Base-by-base conservation (phyloP, 1,140 invertebrate species). In the Drosophila mayri region DNA sequence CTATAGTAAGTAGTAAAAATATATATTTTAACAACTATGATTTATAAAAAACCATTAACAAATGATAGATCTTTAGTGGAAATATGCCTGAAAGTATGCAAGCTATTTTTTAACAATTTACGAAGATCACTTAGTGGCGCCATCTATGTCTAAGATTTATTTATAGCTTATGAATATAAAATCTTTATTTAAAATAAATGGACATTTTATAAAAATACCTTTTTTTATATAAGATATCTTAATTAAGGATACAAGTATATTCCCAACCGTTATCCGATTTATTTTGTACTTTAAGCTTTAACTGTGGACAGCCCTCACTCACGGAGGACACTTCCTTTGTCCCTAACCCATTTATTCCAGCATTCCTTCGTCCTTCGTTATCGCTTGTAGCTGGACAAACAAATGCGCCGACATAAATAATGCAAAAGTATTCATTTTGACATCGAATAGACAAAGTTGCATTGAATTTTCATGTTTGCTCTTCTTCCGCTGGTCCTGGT, bases 381-480 rank as follows among this genome's bases (percentile, higher is more conserved):
- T 73, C 70, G 67, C 30, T 37, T 72, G 70, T 72, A 60, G 67
- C 71, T 73, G 68, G 68, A 84, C 68, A 84, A 88, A 78, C 87
- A 88, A 88, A 84, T 84, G 81, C 78, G 60, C 59, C 64, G 54
- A 76, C 75, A 90, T 90, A 90, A 90, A 90, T 90, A 90, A 90
- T 90, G 82, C 85, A 90, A 78, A 71, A 90, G 85, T 90, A 90
- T 90, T 85, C 85, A 90, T 79, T 90, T 90, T 90, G 85, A 90
- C 85, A 90, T 90, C 81, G 86, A 85, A 90, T 90, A 85, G 86
- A 88, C 85, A 90, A 79, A 90, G 81, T 88, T 73, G 81, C 75
- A 72, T 72, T 79, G 77, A 72, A 79, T 76, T 81, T 68, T 74
- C 47, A 82, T 68, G 62, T 79, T 82, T 54, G 49, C 50, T 60